Conservation (phyloP, 2,888 invertebrate species). For the Quadroppia sp. region DNA sequence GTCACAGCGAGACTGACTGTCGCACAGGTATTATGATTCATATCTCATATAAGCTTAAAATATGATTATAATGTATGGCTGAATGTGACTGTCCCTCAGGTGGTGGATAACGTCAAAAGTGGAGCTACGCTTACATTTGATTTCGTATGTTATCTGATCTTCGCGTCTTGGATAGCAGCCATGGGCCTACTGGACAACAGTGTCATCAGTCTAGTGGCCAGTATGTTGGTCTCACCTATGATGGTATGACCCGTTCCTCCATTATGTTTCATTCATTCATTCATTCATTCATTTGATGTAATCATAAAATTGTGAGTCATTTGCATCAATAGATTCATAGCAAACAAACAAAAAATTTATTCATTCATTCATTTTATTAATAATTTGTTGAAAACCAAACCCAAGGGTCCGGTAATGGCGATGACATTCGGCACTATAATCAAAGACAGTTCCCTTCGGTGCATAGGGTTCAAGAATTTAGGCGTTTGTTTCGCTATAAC, state of each 20-base stretch:
- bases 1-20: slow-evolving; percentile 65
- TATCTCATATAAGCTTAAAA: too few species aligned
- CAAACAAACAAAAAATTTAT: not conserved
- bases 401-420: slow-evolving; percentile 71
- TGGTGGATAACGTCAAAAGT: slow-evolving; percentile 64
- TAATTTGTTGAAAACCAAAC: too few species aligned
- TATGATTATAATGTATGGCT: too few species aligned
- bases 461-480: slow-evolving; percentile 64
- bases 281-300: not conserved
- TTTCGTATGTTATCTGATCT: slow-evolving; percentile 65
- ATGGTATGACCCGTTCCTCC: slow-evolving; percentile 59
- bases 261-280: not conserved
- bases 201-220: slow-evolving; percentile 68
- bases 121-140: slow-evolving; percentile 71
- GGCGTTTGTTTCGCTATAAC: slow-evolving; percentile 64
- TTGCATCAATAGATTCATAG: not conserved
- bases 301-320: slow-evolving; percentile 9
- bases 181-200: slow-evolving; percentile 70
- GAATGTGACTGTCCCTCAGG: slow-evolving; percentile 51
- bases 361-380: slow-evolving; percentile 25
- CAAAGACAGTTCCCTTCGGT: slow-evolving; percentile 61
- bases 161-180: slow-evolving; percentile 70
- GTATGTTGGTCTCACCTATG: slow-evolving; percentile 74
- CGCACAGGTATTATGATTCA: slow-evolving; percentile 58
- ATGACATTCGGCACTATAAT: slow-evolving; percentile 69